Base-by-base conservation (phyloP, 2,113 vertebrate genomes). In the Nannospalax galili region DNA sequence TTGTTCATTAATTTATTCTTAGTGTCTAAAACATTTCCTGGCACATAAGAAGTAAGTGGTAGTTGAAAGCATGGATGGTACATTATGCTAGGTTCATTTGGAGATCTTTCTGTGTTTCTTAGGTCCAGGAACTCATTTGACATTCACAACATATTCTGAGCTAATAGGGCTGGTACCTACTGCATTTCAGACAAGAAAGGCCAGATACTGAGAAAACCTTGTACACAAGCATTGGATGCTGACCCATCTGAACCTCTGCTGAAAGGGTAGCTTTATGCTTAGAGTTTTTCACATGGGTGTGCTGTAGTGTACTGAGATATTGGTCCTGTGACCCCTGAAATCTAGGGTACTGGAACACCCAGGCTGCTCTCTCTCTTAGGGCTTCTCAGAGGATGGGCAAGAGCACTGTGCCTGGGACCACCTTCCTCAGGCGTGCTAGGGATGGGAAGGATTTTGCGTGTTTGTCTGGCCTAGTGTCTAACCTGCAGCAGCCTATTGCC, bases 1-100 rank as follows among this genome's bases (percentile, higher is more conserved):
- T 45, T 92, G 22, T 81, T 90, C 11, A 65, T 35, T 73, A 48
- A 19, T 80, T 92, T 86, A 85, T 90, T 87, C 45, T 60, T 58
- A 77, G 42, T 82, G 30, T 32, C n/a, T 87, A 35, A 88, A 93
- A 69, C 28, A 81, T 75, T 85, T 92, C 26, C 62, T 90, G 37
- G 48, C 35, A 62, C 20, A 45, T 60, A 22, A 52, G 78, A 60
- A 45, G 28, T 84, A 3, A 82, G 17, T 87, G 42, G 16, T 86
- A 42, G 14, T 86, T 81, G 81, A 45, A n/a, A 77, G 86, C 81
- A 30, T 84, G 52, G 65, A 70, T 78, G 10, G 32, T 84, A 56
- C 70, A 56, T 32, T 91, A n/a, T 0, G 19, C 52, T 60, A 75
- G 48, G 30, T 90, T 94, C 52, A 82, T 70, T 60, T 90, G n/a